A percentile compares a stretch with the other conserved stretches of the same genome.
Evolutionary conservation across 1,140 invertebrate genomes (phyloP).

Genomic region (Ditylenchus dipsaci): DNA sequence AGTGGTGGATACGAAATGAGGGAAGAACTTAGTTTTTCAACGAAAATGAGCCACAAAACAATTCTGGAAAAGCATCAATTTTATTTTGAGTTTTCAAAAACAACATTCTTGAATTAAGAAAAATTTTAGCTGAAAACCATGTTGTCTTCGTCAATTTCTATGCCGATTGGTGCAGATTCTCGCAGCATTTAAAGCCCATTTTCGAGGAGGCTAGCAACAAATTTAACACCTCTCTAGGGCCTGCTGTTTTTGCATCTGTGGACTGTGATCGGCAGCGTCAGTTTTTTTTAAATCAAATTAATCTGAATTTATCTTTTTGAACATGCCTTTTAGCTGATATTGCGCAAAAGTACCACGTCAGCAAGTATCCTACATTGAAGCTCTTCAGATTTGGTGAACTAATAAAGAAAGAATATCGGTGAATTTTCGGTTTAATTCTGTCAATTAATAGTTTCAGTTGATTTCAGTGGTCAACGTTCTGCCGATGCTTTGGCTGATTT

Average conservation of each 20-base stretch:
- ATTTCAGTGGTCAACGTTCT: constrained; percentile 64
- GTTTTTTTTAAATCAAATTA: constrained; percentile 49
- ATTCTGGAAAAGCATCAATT: too few relatives aligned
- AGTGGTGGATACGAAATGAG: too few relatives aligned
- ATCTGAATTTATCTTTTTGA: constrained; percentile 4
- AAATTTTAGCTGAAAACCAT: constrained; percentile 61
- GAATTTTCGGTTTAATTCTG: not conserved
- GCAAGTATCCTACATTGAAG: constrained; percentile 97
- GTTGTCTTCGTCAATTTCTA: constrained; percentile 97
- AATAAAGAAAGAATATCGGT: constrained; percentile 86
- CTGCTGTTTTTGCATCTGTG: constrained; percentile 78
- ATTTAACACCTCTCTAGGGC: constrained; percentile 51
- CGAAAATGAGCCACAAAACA: too few relatives aligned
- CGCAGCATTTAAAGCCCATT: constrained; percentile 76
- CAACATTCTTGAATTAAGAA: not conserved
- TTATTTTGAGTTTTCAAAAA: too few relatives aligned
- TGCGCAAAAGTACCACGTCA: constrained; percentile 85
- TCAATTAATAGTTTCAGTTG: not conserved
- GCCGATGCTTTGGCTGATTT: constrained; percentile 77
- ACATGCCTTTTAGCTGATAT: constrained; percentile 66
- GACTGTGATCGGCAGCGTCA: constrained; percentile 88
- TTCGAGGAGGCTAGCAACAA: constrained; percentile 69
- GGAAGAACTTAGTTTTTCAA: too few relatives aligned
- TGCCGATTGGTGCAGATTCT: constrained; percentile 79
- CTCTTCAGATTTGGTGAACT: constrained; percentile 86